Evolutionary conservation across 2,888 invertebrate genomes (phyloP).

Genomic region (Pterostichus niger): DNA sequence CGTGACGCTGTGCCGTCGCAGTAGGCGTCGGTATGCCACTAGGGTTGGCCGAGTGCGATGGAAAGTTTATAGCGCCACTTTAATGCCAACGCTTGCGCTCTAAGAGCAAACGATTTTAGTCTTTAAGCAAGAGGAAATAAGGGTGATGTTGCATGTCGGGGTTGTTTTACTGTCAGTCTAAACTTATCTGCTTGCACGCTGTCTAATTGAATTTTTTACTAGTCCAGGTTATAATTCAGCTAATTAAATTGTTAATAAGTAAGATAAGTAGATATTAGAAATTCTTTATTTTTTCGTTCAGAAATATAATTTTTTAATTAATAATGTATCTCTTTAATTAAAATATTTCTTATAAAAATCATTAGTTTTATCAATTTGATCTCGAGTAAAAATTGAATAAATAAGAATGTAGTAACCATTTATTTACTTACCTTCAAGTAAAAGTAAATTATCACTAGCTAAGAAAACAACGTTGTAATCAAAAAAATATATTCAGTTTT

Average conservation of each 20-base stretch:
- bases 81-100: slow-evolving; percentile 62
- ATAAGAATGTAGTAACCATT: too few species aligned
- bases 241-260: slow-evolving; percentile 45
- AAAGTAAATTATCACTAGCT: too few species aligned
- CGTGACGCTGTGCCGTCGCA: slow-evolving; percentile 33
- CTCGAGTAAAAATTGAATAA: too few species aligned
- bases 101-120: background rate
- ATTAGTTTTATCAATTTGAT: too few species aligned
- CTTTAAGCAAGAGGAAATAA: background rate
- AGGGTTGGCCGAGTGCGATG: slow-evolving; percentile 6
- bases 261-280: background rate
- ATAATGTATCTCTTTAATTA: too few species aligned
- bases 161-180: slow-evolving; percentile 21
- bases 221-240: slow-evolving; percentile 31
- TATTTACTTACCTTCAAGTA: too few species aligned
- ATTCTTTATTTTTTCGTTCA: too few species aligned
- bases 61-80: slow-evolving; percentile 59
- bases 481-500: too few species aligned
- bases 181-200: slow-evolving; percentile 22
- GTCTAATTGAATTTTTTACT: slow-evolving; percentile 59
- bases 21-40: slow-evolving; percentile 57
- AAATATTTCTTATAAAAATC: too few species aligned
- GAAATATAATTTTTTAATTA: too few species aligned
- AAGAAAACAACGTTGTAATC: too few species aligned
- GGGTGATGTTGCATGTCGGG: background rate